Evolutionary conservation across 2,797 vertebrate species (phyloP).

Genomic region (Danio aesculapii): DNA sequence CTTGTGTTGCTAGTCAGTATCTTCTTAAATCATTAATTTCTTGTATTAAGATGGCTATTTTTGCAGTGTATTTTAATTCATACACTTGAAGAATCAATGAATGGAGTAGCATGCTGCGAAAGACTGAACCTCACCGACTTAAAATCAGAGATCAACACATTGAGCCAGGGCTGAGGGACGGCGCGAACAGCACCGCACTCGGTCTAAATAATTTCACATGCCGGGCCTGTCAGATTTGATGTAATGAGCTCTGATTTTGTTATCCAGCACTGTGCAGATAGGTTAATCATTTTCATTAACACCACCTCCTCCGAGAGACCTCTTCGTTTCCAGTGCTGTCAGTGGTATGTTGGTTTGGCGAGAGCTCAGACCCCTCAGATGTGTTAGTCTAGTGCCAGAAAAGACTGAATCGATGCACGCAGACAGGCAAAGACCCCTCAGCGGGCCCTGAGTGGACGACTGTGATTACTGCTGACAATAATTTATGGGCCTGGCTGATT

Average conservation of each 20-base stretch:
- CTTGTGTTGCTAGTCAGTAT: too few relatives aligned
- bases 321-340: constrained; percentile 61
- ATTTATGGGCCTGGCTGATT: constrained; percentile 80
- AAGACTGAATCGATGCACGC: constrained; percentile 73
- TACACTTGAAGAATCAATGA: constrained; percentile 47
- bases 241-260: constrained; percentile 57
- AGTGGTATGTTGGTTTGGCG: constrained; percentile 49
- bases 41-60: too few relatives aligned
- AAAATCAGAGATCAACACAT: constrained; percentile 56
- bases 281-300: constrained; percentile 68
- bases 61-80: too few relatives aligned
- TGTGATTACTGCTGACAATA: constrained; percentile 80
- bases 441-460: constrained; percentile 72
- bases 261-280: constrained; percentile 52
- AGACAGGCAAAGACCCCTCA: constrained; percentile 74
- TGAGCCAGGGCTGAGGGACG: neutral
- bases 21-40: too few relatives aligned
- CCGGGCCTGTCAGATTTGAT: constrained; percentile 47
- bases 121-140: constrained; percentile 50
- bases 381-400: constrained; percentile 66
- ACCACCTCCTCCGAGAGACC: constrained; percentile 61
- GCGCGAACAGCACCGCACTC: constrained; percentile 29
- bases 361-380: constrained; percentile 64
- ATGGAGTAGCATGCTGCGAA: constrained; percentile 60
- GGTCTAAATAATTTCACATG: constrained; percentile 55